Evolutionary conservation across 2,888 invertebrate species (phyloP).

Genomic region (Neoascia interrupta): DNA sequence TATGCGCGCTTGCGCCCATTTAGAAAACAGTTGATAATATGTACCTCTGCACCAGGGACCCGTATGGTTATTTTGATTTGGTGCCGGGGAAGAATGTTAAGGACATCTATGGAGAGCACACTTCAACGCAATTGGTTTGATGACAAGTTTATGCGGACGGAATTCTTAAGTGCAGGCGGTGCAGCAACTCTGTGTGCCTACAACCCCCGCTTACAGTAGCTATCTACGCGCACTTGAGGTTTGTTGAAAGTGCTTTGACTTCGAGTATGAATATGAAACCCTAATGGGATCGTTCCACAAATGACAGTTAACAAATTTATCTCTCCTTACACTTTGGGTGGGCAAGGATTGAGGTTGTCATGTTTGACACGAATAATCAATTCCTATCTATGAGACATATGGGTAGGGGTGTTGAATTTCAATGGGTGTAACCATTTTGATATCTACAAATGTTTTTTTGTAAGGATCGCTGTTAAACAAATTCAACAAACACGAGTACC

Average conservation of each 20-base stretch:
- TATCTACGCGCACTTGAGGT: slow-evolving; percentile 7
- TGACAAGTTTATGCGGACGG: slow-evolving; percentile 65
- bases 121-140: slow-evolving; percentile 61
- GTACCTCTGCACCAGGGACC: too few relatives aligned
- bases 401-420: too few relatives aligned
- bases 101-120: slow-evolving; percentile 29
- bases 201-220: slow-evolving; percentile 27
- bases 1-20: neutral
- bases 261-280: slow-evolving; percentile 30
- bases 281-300: slow-evolving; percentile 36
- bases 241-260: neutral
- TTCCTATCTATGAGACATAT: too few relatives aligned
- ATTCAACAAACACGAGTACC: too few relatives aligned
- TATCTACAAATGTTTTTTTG: too few relatives aligned
- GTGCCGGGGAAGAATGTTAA: slow-evolving; percentile 26
- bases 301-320: slow-evolving; percentile 64
- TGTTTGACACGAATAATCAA: slow-evolving; percentile 61
- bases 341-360: slow-evolving; percentile 52
- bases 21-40: neutral
- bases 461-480: too few relatives aligned
- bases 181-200: slow-evolving; percentile 1
- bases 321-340: slow-evolving; percentile 50
- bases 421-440: too few relatives aligned
- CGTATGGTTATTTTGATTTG: slow-evolving; percentile 38
- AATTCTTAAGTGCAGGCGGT: slow-evolving; percentile 35